Evolutionary conservation across 1,140 invertebrate genomes (phyloP), one percentile per base, ranked within the genome.

Genomic region (Trichomalopsis sarcophagae): DNA sequence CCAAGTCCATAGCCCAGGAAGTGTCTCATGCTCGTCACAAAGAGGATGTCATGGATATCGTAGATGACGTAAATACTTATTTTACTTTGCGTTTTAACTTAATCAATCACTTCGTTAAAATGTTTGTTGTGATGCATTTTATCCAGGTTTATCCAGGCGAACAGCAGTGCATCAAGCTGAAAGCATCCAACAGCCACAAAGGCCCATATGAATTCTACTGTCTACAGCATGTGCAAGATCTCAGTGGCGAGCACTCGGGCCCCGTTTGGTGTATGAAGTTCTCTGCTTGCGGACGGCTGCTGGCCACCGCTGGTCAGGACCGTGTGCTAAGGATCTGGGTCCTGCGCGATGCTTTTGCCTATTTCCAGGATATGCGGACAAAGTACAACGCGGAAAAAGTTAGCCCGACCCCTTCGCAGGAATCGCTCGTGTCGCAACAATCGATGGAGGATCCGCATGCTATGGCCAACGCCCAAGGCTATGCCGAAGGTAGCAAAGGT

Each of bases 231-330:
- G 94, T 96, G 1, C 95, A 96, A 81, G 97, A 98, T 91, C 93
- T 98, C 77, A 95, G 95, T 88, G 96, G 96, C 1, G 97, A 97
- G 88, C 98, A 99, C 91, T 95, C 95, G 9, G 97, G 98, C 47
- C 97, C 99, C 5, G 97, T 99, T 87, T 99, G 99, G 99, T 99
- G 98, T 87, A 99, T 99, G 97, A 99, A 99, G 93, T 99, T 99
- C 91, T 99, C 98, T 74, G 96, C 96, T 36, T 99, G 98, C 93
- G 98, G 98, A 0, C 94, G 98, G 75, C 93, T 99, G 68, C 91
- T 99, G 83, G 98, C 98, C 7, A 99, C 98, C 3, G 98, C 98
- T 73, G 99, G 99, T 0, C 98, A 99, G 94, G 99, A 99, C 93
- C 96, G 96, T 86, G 95, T 99, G 74, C 93, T 99, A 69, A 94